phyloP scores from a whole-genome alignment of 2,888 invertebrate genomes.

The Drosophila sordidula region DNA sequence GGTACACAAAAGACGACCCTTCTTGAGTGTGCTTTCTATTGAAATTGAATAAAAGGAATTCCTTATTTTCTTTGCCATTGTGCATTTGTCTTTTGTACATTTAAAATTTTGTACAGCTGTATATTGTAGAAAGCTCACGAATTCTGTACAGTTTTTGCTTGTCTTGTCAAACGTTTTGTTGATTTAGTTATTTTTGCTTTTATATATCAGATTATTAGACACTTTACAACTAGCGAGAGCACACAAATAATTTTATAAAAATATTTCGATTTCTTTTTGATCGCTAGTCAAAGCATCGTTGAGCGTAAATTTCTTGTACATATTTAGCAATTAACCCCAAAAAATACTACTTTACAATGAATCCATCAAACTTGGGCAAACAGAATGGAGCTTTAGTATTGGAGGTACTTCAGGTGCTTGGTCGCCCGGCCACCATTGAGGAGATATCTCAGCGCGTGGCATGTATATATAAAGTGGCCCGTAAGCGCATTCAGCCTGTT shows the following conservation, averaged over 20 bases:
- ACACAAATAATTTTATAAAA: slow-evolving; percentile 43
- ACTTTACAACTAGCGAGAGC: slow-evolving; percentile 38
- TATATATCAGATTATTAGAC: slow-evolving; percentile 32
- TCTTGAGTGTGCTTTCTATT: slow-evolving; percentile 4
- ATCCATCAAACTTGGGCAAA: slow-evolving; percentile 65
- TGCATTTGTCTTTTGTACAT: not conserved
- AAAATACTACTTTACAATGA: slow-evolving; percentile 38
- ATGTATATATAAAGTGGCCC: slow-evolving; percentile 55
- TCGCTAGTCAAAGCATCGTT: slow-evolving; percentile 38
- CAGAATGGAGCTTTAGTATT: slow-evolving; percentile 67
- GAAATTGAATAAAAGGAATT: slow-evolving; percentile 11
- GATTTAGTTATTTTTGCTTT: slow-evolving; percentile 2
- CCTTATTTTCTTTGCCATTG: slow-evolving; percentile 8
- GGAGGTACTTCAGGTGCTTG: slow-evolving; percentile 64
- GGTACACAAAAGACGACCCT: not conserved
- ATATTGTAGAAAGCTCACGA: not conserved
- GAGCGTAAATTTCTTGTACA: slow-evolving; percentile 60
- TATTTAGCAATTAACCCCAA: slow-evolving; percentile 39
- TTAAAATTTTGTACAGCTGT: not conserved
- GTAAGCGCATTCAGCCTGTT: slow-evolving; percentile 56
- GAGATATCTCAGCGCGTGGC: slow-evolving; percentile 60
- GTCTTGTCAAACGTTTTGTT: slow-evolving; percentile 27
- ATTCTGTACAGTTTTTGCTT: slow-evolving; percentile 19
- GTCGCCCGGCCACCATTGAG: slow-evolving; percentile 60
- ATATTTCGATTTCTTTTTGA: slow-evolving; percentile 49